Base-by-base conservation (phyloP, 2,888 invertebrate species). In the Ennomos fuscantarius region DNA sequence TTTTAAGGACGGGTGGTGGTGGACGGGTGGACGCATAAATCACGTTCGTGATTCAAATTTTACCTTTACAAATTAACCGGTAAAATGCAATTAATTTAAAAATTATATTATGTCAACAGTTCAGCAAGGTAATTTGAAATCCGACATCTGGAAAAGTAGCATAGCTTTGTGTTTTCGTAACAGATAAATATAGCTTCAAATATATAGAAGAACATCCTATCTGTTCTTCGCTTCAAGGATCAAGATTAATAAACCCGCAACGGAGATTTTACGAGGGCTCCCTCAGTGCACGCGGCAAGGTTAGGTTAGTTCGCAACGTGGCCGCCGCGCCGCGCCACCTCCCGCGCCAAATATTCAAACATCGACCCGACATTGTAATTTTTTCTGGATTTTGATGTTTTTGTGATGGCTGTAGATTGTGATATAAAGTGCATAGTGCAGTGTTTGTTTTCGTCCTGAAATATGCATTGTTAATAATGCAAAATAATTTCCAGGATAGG, bases 281-380 rank as follows among this genome's bases (percentile, higher is more conserved):
- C 74, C 82, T 72, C 79, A 72, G 74, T 82, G 86, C 81, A 78
- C 80, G 82, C 76, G 77, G 84, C 79, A 83, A 86, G 85, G 88
- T 87, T 86, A 90, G 89, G 87, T 90, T 90, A 90, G 90, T 90
- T 86, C 81, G 83, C 87, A 88, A 87, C 89, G 89, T 87, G 91
- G 84, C 78, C 84, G 89, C 88, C 74, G 58, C 65, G 88, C 73
- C 76, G 89, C 84, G 89, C 82, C 87, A 86, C 79, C 86, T 81
- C 82, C 63, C 83, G 85, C 77, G 73, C 61, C 62, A 70, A 72
- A 72, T 63, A 70, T 76, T 78, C 54, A 37, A 65, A 67, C 52
- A 65, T 59, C 51, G 50, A 55, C 55, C 49, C 31, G 5, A 32
- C 8, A 37, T 43, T 47, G 12, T 37, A 37, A 0, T 31, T 47